These are phyloP conservation scores for Myotis pilosus DNA, from an alignment of 2,797 vertebrate genomes.

Conservation along the genomic window DNA sequence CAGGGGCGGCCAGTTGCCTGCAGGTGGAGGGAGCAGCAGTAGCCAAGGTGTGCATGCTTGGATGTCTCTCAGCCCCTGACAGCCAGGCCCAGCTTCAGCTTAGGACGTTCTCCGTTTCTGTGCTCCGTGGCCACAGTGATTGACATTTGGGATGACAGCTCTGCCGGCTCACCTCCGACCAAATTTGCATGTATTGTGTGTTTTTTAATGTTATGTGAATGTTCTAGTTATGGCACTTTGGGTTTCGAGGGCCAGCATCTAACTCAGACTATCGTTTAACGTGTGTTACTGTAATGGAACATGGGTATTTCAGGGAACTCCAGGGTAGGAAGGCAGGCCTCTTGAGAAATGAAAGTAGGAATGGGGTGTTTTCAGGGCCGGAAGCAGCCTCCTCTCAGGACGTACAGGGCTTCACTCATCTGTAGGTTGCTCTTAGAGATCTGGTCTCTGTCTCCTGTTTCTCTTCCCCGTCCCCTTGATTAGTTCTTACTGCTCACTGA, in stretches of 20 bases:
- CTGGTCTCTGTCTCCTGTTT: not conserved
- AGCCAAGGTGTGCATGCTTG: not conserved
- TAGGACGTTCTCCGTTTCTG: not conserved
- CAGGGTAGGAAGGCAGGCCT: not conserved
- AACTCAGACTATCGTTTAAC: not conserved
- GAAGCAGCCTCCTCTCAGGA: not conserved
- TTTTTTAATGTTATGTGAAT: not conserved
- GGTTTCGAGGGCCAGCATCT: not conserved
- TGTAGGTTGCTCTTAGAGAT: not conserved
- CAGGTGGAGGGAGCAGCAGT: not conserved
- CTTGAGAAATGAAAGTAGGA: not conserved
- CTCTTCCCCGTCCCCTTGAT: not conserved
- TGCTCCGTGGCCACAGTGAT: not conserved
- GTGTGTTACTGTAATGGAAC: not conserved
- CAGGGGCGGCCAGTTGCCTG: not conserved
- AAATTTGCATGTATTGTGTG: not conserved
- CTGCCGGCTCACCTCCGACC: not conserved
- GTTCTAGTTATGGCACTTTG: not conserved
- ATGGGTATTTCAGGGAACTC: not conserved
- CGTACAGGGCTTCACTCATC: not conserved
- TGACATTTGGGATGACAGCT: conserved; percentile 13
- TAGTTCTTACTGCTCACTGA: conserved; percentile 37
- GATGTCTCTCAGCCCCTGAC: not conserved
- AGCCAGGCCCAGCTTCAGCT: not conserved
- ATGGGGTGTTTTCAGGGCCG: not conserved